Percentiles rank a stretch among this genome's conserved stretches.
Evolutionary conservation across 2,888 invertebrate genomes (phyloP).

Genomic region (Xiphydria camelus): DNA sequence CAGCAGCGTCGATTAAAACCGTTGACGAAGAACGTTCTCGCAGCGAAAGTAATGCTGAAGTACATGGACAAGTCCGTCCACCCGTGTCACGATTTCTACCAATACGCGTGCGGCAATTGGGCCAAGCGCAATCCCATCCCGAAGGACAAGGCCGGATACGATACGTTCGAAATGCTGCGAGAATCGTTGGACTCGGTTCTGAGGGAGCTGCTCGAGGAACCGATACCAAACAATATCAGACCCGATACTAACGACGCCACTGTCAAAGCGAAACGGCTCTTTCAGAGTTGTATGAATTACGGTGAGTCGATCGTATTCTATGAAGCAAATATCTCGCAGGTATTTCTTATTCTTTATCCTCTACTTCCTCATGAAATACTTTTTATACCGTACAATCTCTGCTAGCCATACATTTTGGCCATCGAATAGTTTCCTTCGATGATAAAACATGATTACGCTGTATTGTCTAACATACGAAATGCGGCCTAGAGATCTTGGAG

Average conservation of each 20-base stretch:
- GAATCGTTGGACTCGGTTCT: conserved; percentile 77
- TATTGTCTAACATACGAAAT: not conserved
- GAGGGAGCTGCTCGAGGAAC: conserved; percentile 68
- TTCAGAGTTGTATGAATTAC: conserved; percentile 85
- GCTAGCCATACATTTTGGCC: no score
- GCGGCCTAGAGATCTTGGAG: conserved; percentile 66
- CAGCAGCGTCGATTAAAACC: conserved; percentile 1
- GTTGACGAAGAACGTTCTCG: conserved; percentile 1
- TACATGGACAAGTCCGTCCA: conserved; percentile 75
- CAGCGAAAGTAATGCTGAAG: conserved; percentile 71
- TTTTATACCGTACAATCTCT: no score
- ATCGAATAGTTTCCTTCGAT: no score
- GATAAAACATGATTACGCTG: no score
- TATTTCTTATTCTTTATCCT: no score
- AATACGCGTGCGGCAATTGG: conserved; percentile 88
- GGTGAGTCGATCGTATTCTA: no score
- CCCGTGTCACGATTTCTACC: conserved; percentile 83
- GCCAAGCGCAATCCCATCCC: conserved; percentile 82
- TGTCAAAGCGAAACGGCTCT: conserved; percentile 80
- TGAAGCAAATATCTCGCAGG: no score
- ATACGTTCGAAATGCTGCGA: conserved; percentile 86
- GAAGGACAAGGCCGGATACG: conserved; percentile 84
- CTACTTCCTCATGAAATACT: no score
- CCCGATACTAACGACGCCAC: conserved; percentile 65
- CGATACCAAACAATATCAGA: conserved; percentile 30